Evolutionary conservation across 2,113 vertebrate genomes (phyloP), one percentile per base, ranked within the genome.

Genomic region (Rhabdomys dilectus): DNA sequence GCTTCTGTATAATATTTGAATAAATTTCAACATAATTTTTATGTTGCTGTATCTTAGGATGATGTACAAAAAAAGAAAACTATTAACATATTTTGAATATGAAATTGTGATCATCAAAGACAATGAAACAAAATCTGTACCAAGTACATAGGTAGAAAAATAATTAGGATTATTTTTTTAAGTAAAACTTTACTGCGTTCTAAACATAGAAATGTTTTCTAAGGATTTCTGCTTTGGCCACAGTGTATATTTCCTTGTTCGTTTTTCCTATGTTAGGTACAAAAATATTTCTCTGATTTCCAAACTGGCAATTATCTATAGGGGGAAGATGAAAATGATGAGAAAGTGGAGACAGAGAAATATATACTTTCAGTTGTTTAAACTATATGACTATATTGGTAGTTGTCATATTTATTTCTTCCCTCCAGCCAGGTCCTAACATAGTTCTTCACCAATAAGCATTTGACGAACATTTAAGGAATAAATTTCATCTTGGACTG

Each of bases 21-120:
- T 91, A 82, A 96, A 60, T 78, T 66, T 78, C 72, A 95, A 95
- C 84, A 89, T 64, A 56, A 94, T 24, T 7, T 84, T 84, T 62
- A 24, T 75, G 89, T 87, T 95, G 94, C 42, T 36, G n/a, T 48
- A 72, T 84, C 56, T 42, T 42, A 19, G 2, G 17, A 73, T 84
- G 64, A 85, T 58, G 64, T 94, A 94, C 73, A 39, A 31, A 24
- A 97, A 31, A 84, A 73, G n/a, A 94, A 94, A 93, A 93, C 76
- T 4, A 88, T 51, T 94, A 94, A 96, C 81, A 80, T 84, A 6
- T 91, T 95, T 96, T 62, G 77, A 56, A 58, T 77, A 96, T 16
- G 56, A 95, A 94, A 89, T 64, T 93, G 15, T 87, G 91, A 81
- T 86, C 60, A 93, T 95, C 70, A 89, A 95, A 96, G 70, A 92